Conservation (phyloP, 2,888 invertebrate species). For the Thymelicus acteon region DNA sequence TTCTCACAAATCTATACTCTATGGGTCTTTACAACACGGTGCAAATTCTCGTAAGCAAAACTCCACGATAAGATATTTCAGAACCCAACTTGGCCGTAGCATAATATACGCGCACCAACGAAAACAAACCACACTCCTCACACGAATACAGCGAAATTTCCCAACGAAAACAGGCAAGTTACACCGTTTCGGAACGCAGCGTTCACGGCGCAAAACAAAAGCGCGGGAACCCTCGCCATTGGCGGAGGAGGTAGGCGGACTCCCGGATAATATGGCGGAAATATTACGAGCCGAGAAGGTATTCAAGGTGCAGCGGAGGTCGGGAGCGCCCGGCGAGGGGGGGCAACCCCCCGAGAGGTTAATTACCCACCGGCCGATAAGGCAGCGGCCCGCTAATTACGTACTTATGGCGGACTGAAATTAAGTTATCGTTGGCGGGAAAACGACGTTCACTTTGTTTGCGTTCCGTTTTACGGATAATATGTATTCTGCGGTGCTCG, state of each 20-base stretch:
- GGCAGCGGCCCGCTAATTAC: constrained; percentile 85
- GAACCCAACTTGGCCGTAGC: constrained; percentile 52
- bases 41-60: constrained; percentile 39
- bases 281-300: constrained; percentile 80
- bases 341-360: constrained; percentile 71
- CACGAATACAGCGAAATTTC: constrained; percentile 79
- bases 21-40: constrained; percentile 43
- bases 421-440: constrained; percentile 83
- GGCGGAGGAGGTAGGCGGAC: constrained; percentile 82
- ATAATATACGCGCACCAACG: constrained; percentile 75
- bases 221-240: constrained; percentile 81
- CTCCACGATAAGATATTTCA: constrained; percentile 59
- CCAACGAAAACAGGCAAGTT: constrained; percentile 76
- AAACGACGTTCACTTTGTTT: constrained; percentile 83
- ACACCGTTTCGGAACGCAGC: constrained; percentile 80
- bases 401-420: constrained; percentile 84
- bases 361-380: constrained; percentile 84
- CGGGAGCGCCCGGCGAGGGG: constrained; percentile 52
- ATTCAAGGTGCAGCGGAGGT: constrained; percentile 74
- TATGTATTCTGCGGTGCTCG: constrained; percentile 74
- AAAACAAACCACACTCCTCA: constrained; percentile 77
- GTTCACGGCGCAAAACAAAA: constrained; percentile 78
- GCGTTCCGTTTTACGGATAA: constrained; percentile 83
- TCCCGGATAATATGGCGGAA: constrained; percentile 83
- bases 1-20: constrained; percentile 47